Base-by-base conservation (phyloP, 2,113 vertebrate genomes). In the Cyrtonyx montezumae region DNA sequence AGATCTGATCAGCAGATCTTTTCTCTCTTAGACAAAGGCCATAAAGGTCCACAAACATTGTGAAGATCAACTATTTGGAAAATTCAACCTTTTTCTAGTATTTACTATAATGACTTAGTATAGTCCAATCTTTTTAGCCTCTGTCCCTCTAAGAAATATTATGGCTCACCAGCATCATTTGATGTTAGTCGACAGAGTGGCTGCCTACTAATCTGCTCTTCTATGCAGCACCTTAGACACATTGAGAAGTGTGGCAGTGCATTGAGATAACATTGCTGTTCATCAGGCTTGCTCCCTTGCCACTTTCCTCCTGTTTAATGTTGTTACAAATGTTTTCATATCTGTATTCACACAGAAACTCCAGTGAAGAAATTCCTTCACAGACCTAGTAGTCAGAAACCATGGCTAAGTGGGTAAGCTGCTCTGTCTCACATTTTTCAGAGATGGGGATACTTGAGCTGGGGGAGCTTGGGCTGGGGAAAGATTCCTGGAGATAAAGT, bases 401-500 rank as follows among this genome's bases (percentile, higher is more conserved):
- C 36, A 51, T 5, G 6, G 21, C 8, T 78, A 49, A 63, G 62
- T 63, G 25, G 74, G 14, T 13, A 45, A 90, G 43, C 56, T 88
- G 55, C 46, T 86, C 75, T 88, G 48, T 55, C 80, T 91, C 65
- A 61, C 0, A 0, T 65, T 91, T 66, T 78, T 79, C 45, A 42
- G 79, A 75, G 51, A 20, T 68, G 3, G 17, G 7, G 8, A 5
- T 58, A 73, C 43, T 82, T 84, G 58, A 76, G 43, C 53, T 76
- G 8, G 67, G 43, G 61, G 40, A 83, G 9, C 12, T 77, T 66
- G 61, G 37, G 43, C 46, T 84, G 85, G 19, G 75, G 20, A 80
- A 94, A 93, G 3, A 7, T 68, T 78, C 42, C 61, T 45, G 48
- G 66, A 93, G 86, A 89, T 88, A 90, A 91, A 88, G n/a, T 91